Evolutionary conservation across 2,888 invertebrate genomes (phyloP).

Genomic region (Urechis unicinctus): DNA sequence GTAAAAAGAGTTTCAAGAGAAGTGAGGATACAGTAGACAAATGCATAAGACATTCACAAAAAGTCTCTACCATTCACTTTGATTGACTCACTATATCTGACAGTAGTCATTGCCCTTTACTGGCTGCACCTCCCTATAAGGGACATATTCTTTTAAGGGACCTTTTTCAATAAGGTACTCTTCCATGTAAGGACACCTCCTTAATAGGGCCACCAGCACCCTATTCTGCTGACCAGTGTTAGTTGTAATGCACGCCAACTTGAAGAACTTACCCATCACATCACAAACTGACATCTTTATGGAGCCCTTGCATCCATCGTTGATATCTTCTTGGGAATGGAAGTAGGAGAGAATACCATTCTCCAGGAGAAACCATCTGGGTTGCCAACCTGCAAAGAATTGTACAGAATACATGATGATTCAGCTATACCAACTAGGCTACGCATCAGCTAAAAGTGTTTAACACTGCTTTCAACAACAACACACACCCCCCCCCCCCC

Average conservation of each 20-base stretch:
- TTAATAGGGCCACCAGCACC: background rate
- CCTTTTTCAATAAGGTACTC: background rate
- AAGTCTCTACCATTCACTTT: no score
- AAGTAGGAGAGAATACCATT: slow-evolving; percentile 75
- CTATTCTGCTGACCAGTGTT: background rate
- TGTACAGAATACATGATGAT: background rate
- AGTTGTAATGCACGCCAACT: background rate
- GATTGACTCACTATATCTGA: no score
- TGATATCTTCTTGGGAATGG: slow-evolving; percentile 74
- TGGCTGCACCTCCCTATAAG: no score
- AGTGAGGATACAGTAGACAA: no score
- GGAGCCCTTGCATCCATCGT: slow-evolving; percentile 76
- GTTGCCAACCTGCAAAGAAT: slow-evolving; percentile 67
- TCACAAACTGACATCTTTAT: slow-evolving; percentile 76
- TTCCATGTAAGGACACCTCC: background rate
- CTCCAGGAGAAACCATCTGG: slow-evolving; percentile 75
- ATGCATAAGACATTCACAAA: no score
- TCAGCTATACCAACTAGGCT: background rate
- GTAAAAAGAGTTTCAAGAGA: no score
- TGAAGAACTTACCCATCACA: slow-evolving; percentile 62
- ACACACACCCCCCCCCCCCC: no score
- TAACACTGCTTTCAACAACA: no score
- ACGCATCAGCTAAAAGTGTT: no score
- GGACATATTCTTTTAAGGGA: no score
- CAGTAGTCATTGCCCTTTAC: no score